Conservation (phyloP, 2,888 invertebrate species). For the Drosophila atroscutellata region DNA sequence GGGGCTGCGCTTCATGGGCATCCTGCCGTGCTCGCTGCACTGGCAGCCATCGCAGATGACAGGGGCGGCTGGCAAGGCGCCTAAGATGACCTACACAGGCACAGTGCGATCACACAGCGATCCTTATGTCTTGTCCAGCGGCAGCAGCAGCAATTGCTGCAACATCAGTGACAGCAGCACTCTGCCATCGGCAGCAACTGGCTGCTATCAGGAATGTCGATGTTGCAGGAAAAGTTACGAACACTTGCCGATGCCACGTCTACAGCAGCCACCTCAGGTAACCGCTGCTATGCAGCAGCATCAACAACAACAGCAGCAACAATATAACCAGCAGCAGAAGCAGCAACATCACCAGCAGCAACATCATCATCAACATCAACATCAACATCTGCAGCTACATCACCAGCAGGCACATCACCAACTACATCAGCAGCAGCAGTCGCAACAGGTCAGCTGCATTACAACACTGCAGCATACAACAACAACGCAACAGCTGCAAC, state of each 20-base stretch:
- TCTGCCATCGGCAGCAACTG: constrained; percentile 13
- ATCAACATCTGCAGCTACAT: constrained; percentile 43
- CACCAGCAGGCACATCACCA: no score
- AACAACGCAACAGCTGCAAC: constrained; percentile 54
- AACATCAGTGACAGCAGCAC: constrained; percentile 54
- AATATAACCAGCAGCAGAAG: constrained; percentile 39
- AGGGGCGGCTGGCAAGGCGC: constrained; percentile 69
- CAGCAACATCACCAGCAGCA: constrained; percentile 46
- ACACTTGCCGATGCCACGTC: constrained; percentile 66
- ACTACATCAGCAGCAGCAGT: constrained; percentile 55
- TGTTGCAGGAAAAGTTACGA: constrained; percentile 63
- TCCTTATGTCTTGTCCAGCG: constrained; percentile 72
- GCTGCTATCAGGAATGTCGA: constrained; percentile 56
- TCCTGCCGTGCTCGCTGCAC: constrained; percentile 83
- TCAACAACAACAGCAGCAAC: constrained; percentile 50
- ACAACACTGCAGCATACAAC: constrained; percentile 67
- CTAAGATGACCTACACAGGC: constrained; percentile 65
- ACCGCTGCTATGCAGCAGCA: constrained; percentile 40
- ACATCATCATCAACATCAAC: constrained; percentile 10
- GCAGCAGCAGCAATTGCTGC: constrained; percentile 37
- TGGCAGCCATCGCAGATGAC: constrained; percentile 68
- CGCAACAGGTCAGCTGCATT: constrained; percentile 57
- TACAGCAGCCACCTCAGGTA: constrained; percentile 57
- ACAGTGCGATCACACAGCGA: constrained; percentile 65
- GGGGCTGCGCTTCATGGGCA: constrained; percentile 83